Base-by-base conservation (phyloP, 2,888 invertebrate genomes). In the Ametastegia equiseti region DNA sequence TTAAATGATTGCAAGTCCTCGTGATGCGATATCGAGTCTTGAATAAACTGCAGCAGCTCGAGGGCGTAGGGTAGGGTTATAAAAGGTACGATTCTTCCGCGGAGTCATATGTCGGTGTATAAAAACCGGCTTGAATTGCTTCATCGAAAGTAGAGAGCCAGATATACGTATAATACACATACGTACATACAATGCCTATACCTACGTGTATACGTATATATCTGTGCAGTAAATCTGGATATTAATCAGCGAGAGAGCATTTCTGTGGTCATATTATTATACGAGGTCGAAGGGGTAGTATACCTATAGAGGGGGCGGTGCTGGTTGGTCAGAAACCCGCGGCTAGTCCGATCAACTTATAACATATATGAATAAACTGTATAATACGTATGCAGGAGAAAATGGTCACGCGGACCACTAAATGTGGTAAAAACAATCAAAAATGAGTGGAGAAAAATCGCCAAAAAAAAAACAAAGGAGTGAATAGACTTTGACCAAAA, bases 91-190 rank as follows among this genome's bases (percentile, higher is more conserved):
- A 69, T 39, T 23, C 23, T 42, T 23, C 42, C 13, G 36, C 23
- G 23, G 11, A 54, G 54, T 23, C 54, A 54, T 54, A 54, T 54
- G 23, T 54, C 54, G 11, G 50, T 47, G n/a, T 27, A 86, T 87
- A 89, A 88, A 89, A 88, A 86, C 88, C 87, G 88, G 87, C 87
- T 88, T 84, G 86, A 90, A 90, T 89, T 89, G 89, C 90, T 90
- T 90, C 89, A 89, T 90, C 88, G 88, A 86, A 88, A 88, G 88
- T 88, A 88, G 89, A 89, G 50, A 33, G 71, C 19, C 9, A 23
- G 30, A 63, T 23, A 6, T 15, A 30, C 9, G 54, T 54, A 15
- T 9, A n/a, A 54, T n/a, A 5, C 13, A 54, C 13, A 9, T 54
- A 11, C 13, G 7, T 30, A 23, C 63, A n/a, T 30, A 30, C 13